Conservation (phyloP, 2,888 invertebrate genomes). For the Drosophila subquinaria region DNA sequence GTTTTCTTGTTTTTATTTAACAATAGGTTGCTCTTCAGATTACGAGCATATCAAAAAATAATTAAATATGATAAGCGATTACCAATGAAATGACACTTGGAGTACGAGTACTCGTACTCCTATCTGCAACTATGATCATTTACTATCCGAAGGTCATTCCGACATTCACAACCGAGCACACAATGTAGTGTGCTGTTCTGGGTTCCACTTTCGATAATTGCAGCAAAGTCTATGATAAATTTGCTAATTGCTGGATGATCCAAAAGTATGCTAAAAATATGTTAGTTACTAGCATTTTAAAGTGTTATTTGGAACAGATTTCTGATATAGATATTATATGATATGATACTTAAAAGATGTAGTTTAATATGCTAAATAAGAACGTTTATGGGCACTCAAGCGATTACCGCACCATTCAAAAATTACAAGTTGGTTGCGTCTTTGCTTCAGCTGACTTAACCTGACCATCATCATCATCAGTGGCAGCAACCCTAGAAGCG, state of each 20-base stretch:
- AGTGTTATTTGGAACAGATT: neutral
- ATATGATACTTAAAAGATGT: neutral
- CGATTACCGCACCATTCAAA: conserved; percentile 39
- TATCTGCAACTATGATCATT: neutral
- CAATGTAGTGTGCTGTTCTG: neutral
- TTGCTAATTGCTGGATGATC: neutral
- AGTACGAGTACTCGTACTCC: neutral
- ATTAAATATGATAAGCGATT: conserved; percentile 14
- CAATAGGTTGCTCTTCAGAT: neutral
- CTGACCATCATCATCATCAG: conserved; percentile 4
- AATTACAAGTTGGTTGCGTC: conserved; percentile 18
- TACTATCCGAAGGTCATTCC: neutral
- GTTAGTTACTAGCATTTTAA: neutral
- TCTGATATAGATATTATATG: neutral
- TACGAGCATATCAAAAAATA: neutral
- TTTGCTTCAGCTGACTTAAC: conserved; percentile 19
- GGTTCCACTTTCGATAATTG: neutral
- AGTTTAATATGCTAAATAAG: conserved; percentile 5
- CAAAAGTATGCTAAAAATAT: neutral
- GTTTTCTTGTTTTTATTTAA: no score
- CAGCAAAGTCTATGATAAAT: neutral
- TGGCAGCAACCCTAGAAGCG: conserved; percentile 19
- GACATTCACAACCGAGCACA: neutral
- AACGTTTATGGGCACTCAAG: conserved; percentile 18
- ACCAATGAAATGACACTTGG: neutral